These are phyloP conservation scores for Sturnus vulgaris DNA, from an alignment of 2,113 vertebrate genomes.

Conservation along the genomic window DNA sequence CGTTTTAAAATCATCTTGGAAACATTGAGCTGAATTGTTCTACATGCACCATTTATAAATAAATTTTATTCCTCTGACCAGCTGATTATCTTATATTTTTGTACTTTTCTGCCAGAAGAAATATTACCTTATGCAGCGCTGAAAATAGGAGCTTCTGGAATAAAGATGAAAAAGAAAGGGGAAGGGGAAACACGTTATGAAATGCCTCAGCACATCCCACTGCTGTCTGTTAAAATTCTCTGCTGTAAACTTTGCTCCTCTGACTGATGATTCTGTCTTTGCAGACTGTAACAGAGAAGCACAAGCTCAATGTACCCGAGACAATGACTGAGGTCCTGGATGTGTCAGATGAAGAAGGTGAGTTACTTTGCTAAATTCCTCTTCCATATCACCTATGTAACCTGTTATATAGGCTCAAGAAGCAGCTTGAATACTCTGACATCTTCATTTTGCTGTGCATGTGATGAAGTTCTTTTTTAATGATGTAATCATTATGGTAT, in stretches of 20 bases:
- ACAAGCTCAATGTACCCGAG: conserved; percentile 97
- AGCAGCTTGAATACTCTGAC: background rate
- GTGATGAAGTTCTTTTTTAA: background rate
- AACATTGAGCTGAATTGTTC: conserved; percentile 9
- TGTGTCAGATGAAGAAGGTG: conserved; percentile 97
- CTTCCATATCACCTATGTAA: background rate
- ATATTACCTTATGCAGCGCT: background rate
- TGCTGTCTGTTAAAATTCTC: background rate
- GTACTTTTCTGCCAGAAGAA: background rate
- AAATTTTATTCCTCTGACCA: background rate
- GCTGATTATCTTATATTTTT: background rate
- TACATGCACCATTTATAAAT: background rate
- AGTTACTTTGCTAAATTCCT: conserved; percentile 32
- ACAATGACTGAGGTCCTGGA: conserved; percentile 98
- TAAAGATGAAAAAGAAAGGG: background rate
- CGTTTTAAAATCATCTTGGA: conserved; percentile 29
- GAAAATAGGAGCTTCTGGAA: background rate
- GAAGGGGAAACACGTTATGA: background rate
- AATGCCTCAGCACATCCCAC: background rate
- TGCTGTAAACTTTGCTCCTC: background rate
- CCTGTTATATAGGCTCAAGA: background rate
- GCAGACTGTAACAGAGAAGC: conserved; percentile 97
- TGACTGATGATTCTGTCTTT: conserved; percentile 28
- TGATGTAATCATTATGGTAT: background rate
- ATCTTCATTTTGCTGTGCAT: background rate